Evolutionary conservation across 1,140 invertebrate genomes (phyloP).

Genomic region (Ceratina japonica): DNA sequence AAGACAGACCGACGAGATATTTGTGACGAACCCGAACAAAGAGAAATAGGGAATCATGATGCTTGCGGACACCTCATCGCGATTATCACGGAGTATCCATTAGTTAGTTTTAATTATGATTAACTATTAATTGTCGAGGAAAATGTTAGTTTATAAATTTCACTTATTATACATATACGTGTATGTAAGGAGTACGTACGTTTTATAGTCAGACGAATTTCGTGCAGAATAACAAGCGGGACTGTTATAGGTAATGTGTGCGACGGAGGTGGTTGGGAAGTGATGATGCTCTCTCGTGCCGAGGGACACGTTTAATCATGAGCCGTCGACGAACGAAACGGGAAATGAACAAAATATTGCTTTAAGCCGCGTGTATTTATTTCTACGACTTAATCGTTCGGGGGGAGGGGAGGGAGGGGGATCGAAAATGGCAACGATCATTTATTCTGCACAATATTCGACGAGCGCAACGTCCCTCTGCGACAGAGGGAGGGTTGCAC

Average conservation of each 20-base stretch:
- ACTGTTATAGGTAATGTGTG: too few species aligned
- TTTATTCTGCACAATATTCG: conserved; percentile 60
- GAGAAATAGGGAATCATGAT: conserved; percentile 44
- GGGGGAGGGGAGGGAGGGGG: background rate
- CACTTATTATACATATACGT: conserved; percentile 64
- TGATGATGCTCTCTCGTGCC: background rate
- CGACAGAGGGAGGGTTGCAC: conserved; percentile 45
- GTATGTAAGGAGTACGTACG: conserved; percentile 55
- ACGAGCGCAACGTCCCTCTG: conserved; percentile 26
- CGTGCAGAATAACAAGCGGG: conserved; percentile 53
- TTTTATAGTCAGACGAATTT: conserved; percentile 52
- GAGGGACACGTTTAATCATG: background rate
- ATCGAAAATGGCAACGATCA: background rate
- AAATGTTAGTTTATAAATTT: conserved; percentile 72
- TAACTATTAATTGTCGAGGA: conserved; percentile 63
- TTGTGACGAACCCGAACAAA: conserved; percentile 36
- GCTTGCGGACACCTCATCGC: conserved; percentile 60
- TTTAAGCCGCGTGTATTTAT: too few species aligned
- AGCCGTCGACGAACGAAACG: background rate
- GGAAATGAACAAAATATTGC: too few species aligned
- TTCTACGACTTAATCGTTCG: too few species aligned
- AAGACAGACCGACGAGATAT: conserved; percentile 44
- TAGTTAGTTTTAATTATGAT: conserved; percentile 70
- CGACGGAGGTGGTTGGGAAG: too few species aligned
- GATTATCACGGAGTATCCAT: conserved; percentile 60